These are phyloP conservation scores for Mechanitis mazaeus DNA, from an alignment of 2,888 invertebrate genomes.

Conservation along the genomic window DNA sequence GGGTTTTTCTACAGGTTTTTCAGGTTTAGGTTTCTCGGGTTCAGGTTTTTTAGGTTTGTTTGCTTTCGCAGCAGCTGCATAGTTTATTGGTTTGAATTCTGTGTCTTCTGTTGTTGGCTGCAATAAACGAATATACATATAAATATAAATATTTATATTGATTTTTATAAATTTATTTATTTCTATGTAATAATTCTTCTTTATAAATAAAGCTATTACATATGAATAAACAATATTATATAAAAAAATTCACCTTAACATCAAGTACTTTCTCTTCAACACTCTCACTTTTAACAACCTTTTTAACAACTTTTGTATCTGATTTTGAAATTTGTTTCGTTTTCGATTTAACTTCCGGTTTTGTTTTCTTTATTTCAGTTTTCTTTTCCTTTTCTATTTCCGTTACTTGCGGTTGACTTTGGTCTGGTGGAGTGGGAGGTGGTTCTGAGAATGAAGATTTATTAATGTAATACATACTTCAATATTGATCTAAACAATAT, in stretches of 20 bases:
- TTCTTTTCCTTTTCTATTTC: constrained; percentile 42
- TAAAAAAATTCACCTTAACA: constrained; percentile 33
- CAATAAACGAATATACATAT: neutral
- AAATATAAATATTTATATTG: constrained; percentile 11
- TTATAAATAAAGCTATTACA: neutral
- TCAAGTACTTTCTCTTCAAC: constrained; percentile 39
- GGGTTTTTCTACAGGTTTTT: constrained; percentile 33
- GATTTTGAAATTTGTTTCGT: constrained; percentile 35
- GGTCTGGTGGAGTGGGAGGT: constrained; percentile 52
- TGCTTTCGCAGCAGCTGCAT: constrained; percentile 68
- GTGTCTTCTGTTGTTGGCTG: constrained; percentile 35
- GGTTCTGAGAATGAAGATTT: constrained; percentile 39
- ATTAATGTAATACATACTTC: neutral
- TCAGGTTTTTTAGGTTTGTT: constrained; percentile 57
- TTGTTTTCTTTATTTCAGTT: constrained; percentile 28
- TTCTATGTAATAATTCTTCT: no score
- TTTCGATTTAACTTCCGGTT: constrained; percentile 37
- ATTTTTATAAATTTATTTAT: no score
- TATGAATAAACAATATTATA: neutral
- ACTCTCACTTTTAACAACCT: constrained; percentile 45
- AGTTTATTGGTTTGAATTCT: constrained; percentile 64
- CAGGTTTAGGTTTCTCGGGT: constrained; percentile 34
- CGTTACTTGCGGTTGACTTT: constrained; percentile 36
- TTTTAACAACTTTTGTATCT: constrained; percentile 38
- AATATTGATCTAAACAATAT: no score